Evolutionary conservation across 1,140 invertebrate genomes (phyloP), one percentile per base, ranked within the genome.

Genomic region (Bombus pascuorum): DNA sequence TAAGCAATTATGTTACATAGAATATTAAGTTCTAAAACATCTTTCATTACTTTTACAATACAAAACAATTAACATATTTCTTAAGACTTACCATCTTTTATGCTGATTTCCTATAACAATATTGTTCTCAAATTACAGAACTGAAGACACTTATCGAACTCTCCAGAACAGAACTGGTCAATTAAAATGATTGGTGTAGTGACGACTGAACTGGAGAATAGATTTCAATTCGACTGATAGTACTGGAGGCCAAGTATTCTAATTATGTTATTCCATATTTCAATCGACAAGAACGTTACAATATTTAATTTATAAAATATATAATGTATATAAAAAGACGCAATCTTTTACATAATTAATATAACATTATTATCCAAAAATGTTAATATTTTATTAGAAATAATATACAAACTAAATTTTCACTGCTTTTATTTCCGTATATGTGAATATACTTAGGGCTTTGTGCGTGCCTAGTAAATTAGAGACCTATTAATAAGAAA

Each of bases 141-240:
- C 6, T 4, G n/a, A 42, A 53, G 2, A 34, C 3, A 47, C 28
- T 25, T 73, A 62, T 47, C 32, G 47, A 62, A 75, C 47, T 59
- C 12, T 84, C 75, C 82, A 84, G 72, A 1, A 28, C 37, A 32
- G 32, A 32, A 32, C 32, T 32, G 32, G 85, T 86, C 85, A 65
- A 78, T 57, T 39, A 66, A 47, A 12, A 76, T 53, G 74, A 72
- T 68, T 71, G 47, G 1, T 53, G 42, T 34, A 83, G 42, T 77
- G 39, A 62, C 13, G 59, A n/a, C 39, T 75, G 9, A 10, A 10
- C 86, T 86, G 86, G 86, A 87, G 59, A 76, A 84, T 72, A 86
- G 62, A 86, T 87, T 81, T 42, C 80, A 86, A 86, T 80, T 81
- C 72, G 37, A 81, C 62, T 25, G 13, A 62, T 44, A 25, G 25